Conservation (phyloP, 2,797 vertebrate species). For the Sebastes reedi region DNA sequence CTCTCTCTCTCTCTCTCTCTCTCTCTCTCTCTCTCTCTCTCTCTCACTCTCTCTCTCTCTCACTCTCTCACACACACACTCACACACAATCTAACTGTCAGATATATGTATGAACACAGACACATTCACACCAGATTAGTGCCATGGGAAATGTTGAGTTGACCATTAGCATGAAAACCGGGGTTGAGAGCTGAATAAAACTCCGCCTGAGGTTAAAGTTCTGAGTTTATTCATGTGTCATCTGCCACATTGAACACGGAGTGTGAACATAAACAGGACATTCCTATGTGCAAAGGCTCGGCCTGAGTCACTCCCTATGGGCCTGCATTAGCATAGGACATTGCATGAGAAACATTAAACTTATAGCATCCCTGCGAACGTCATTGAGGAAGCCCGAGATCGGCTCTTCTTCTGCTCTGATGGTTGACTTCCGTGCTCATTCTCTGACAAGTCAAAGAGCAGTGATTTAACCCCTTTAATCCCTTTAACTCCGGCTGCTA, state of each 20-base stretch:
- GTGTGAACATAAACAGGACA: not conserved
- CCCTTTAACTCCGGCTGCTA: no score
- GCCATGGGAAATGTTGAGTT: not conserved
- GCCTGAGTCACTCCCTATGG: not conserved
- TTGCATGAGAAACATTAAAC: not conserved
- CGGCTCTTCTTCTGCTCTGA: not conserved
- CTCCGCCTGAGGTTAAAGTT: constrained; percentile 6
- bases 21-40: not conserved
- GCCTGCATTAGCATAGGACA: not conserved
- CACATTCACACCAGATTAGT: constrained; percentile 8
- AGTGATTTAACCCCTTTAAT: not conserved
- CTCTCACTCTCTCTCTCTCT: no score
- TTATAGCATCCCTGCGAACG: not conserved
- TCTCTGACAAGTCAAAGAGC: not conserved
- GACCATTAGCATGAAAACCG: constrained; percentile 9
- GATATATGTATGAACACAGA: constrained; percentile 16
- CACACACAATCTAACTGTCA: not conserved
- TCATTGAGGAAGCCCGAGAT: not conserved
- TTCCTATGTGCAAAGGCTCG: not conserved
- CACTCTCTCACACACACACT: not conserved
- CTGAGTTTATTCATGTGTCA: not conserved
- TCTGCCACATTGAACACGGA: not conserved
- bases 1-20: no score
- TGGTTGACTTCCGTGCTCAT: not conserved
- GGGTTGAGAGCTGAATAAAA: not conserved